Base-by-base conservation (phyloP, 1,140 invertebrate genomes). In the Drosophila ananassae region DNA sequence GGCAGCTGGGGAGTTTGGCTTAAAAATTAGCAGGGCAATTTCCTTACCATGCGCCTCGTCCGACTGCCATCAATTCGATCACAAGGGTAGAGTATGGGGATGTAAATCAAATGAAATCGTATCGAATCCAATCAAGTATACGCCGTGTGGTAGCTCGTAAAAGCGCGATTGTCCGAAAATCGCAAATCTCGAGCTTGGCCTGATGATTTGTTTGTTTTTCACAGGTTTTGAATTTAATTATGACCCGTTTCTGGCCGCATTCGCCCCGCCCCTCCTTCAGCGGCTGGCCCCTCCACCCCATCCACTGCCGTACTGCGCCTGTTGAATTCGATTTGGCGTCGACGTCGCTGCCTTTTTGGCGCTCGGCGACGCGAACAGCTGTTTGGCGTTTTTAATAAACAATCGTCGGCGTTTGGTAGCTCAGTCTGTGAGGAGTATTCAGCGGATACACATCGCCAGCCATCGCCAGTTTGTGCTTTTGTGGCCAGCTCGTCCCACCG, bases 71-170 rank as follows among this genome's bases (percentile, higher is more conserved):
- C 30, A 60, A 41, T 32, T 22, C 39, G 61, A 69, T 69, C 67
- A 69, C 67, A 69, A 69, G 67, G 63, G 63, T 69, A 53, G 51
- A 47, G 57, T 73, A 87, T 87, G 79, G 81, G 78, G 64, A 87
- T 84, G 80, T 82, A 75, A 87, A 89, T 82, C 72, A 76, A 89
- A 89, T 66, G 72, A 89, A 89, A 89, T 87, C 83, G 82, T 87
- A 87, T 68, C 81, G 69, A 85, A 85, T 85, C 44, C 64, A 68
- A 73, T 84, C 61, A 81, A 55, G 68, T 69, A 71, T 81, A 74
- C 75, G 76, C 75, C 73, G 59, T 73, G 73, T 84, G 66, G 58
- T 24, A 7, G 39, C 47, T 72, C 64, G 60, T 79, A 83, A 76
- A 79, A 72, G 30, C 22, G 17, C 17, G 17, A 17, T 17, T 17